Evolutionary conservation across 2,797 vertebrate genomes (phyloP), one percentile per base, ranked within the genome.

Genomic region (Anableps anableps): DNA sequence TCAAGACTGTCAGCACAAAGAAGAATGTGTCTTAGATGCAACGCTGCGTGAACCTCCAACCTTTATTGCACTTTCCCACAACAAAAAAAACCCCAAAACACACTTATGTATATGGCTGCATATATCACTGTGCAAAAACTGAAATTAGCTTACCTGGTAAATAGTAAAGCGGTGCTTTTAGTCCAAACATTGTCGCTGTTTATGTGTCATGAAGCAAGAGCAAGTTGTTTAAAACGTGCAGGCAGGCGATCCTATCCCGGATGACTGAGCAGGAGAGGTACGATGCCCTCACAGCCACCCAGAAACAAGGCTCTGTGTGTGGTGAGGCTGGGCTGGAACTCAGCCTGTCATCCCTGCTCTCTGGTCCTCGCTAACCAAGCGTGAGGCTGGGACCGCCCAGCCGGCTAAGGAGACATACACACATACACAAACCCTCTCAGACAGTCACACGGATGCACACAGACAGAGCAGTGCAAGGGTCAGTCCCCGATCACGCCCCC

Each of bases 161-260:
- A 96, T 98, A 98, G 97, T 98, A 98, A 86, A 99, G 97, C 78
- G 98, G 98, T 53, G 97, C 97, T 95, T 99, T 99, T 96, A 99
- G 91, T 97, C 98, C 98, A 96, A 98, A 99, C 98, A 99, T 99
- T 96, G 92, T 97, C 96, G 95, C 92, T 86, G 87, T 96, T 96
- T 96, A 91, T 96, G 96, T 95, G 94, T 97, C 97, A 98, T 98
- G 94, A 95, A 96, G 94, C 93, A 86, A 87, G 64, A 92, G 80
- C 66, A 91, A 93, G 89, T 91, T 89, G 88, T 87, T 91, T 91
- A 74, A 91, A 82, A 91, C 70, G 85, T 73, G 80, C 88, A 81
- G 78, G 78, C 85, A 83, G 89, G 4, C 80, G 75, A 86, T 92
- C 90, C 88, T 78, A 89, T 95, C 92, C 94, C 85, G 92, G 92